These are phyloP conservation scores for Thamnophis sirtalis DNA, from an alignment of 2,113 vertebrate species.

Conservation along the genomic window DNA sequence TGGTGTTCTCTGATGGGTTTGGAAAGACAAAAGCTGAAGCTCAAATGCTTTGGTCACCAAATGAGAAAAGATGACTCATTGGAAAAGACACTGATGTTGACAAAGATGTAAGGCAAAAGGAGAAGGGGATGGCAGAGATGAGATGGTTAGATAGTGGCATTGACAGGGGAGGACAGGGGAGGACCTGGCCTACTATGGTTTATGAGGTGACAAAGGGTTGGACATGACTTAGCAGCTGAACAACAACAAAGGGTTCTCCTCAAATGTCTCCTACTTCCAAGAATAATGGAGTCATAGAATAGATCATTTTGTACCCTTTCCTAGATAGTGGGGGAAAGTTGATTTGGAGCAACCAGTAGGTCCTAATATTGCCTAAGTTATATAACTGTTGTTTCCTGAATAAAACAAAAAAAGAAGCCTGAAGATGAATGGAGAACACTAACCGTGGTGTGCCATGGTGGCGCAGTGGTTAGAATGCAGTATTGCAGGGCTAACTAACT, in stretches of 20 bases:
- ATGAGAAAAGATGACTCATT: background rate
- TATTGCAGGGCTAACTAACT: no score
- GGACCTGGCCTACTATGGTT: background rate
- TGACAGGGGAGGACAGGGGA: background rate
- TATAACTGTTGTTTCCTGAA: background rate
- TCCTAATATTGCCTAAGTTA: background rate
- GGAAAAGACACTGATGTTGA: background rate
- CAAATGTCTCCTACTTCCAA: background rate
- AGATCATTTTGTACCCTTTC: background rate
- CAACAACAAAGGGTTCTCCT: background rate
- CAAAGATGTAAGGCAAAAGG: background rate
- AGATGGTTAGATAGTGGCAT: background rate
- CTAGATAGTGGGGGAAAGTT: background rate
- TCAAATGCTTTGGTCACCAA: background rate
- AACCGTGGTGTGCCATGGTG: no score
- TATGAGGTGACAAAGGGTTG: background rate
- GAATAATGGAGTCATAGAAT: background rate
- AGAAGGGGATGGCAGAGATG: background rate
- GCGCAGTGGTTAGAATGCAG: no score
- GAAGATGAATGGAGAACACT: slow-evolving; percentile 6
- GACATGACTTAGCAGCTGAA: background rate
- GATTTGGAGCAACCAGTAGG: background rate
- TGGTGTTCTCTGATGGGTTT: background rate
- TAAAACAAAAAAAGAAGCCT: background rate
- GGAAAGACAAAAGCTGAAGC: background rate